Evolutionary conservation across 2,797 vertebrate genomes (phyloP).

Genomic region (Molossus alvarezi): DNA sequence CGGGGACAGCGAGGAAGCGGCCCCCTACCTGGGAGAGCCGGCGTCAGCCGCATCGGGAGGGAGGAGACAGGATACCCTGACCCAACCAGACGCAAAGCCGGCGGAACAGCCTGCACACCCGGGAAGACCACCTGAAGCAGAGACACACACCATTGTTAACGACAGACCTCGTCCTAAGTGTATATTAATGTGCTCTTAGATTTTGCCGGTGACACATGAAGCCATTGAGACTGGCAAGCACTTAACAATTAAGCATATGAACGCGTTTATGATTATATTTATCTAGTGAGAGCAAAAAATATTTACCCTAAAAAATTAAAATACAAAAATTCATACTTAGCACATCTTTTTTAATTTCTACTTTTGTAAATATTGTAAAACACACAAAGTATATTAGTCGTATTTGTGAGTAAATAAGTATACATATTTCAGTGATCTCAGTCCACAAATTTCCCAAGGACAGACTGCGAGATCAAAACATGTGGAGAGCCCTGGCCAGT

Average conservation of each 20-base stretch:
- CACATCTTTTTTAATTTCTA: constrained; percentile 50
- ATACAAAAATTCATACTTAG: constrained; percentile 1
- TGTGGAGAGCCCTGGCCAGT: too few relatives aligned
- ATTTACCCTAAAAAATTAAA: constrained; percentile 60
- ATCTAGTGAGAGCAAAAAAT: background rate
- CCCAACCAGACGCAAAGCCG: background rate
- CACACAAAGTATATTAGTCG: background rate
- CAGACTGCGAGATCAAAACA: background rate
- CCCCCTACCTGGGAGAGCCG: background rate
- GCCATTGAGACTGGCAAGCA: background rate
- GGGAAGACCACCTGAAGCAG: background rate
- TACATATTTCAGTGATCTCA: background rate
- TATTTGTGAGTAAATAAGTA: constrained; percentile 38
- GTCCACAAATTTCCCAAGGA: constrained; percentile 12
- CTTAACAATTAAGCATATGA: constrained; percentile 50
- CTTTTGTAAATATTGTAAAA: constrained; percentile 61
- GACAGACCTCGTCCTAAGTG: background rate
- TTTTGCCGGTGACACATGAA: background rate
- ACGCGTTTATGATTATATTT: constrained; percentile 10
- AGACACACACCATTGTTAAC: background rate
- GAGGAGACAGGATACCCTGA: background rate
- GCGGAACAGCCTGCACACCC: background rate
- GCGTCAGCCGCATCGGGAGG: accelerated
- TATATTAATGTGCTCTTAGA: background rate
- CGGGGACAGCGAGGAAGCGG: background rate